A percentile compares a stretch with the other conserved stretches of the same genome.
Evolutionary conservation across 2,113 vertebrate genomes (phyloP).

Genomic region (Silurus meridionalis): DNA sequence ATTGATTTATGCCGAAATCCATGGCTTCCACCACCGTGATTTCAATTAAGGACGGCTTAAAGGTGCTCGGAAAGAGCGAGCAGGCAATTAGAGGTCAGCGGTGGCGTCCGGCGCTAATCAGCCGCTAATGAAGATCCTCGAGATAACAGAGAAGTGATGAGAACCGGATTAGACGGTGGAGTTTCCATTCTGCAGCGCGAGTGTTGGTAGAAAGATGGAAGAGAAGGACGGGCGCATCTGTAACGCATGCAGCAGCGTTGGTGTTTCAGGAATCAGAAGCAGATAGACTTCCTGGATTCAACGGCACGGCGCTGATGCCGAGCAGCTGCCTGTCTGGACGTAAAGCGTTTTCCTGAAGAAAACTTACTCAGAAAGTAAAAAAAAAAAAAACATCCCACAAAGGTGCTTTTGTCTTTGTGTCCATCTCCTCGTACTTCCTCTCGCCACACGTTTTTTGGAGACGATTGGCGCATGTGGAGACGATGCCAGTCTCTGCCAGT

Average conservation of each 20-base stretch:
- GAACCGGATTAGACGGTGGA: background rate
- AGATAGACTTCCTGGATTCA: conserved; percentile 12
- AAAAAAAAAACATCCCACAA: conserved; percentile 6
- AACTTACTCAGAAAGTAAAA: conserved; percentile 41
- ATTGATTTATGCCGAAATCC: background rate
- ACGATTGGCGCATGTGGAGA: background rate
- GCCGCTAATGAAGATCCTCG: background rate
- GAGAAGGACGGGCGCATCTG: background rate
- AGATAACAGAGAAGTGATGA: background rate
- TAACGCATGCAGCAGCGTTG: background rate
- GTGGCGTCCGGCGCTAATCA: background rate
- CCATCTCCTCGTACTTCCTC: conserved; percentile 41
- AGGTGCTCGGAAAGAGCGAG: background rate
- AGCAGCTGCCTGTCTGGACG: background rate
- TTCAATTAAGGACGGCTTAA: background rate
- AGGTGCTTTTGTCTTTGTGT: conserved; percentile 34
- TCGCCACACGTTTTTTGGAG: background rate
- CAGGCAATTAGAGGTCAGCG: background rate
- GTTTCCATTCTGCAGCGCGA: background rate
- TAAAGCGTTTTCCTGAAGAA: background rate
- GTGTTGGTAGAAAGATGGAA: background rate
- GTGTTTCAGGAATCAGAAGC: background rate
- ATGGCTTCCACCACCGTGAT: background rate
- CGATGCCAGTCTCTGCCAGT: conserved; percentile 39
- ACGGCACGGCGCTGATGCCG: background rate